Evolutionary conservation across 2,113 vertebrate species (phyloP).

Genomic region (Syngnathoides biaculeatus): DNA sequence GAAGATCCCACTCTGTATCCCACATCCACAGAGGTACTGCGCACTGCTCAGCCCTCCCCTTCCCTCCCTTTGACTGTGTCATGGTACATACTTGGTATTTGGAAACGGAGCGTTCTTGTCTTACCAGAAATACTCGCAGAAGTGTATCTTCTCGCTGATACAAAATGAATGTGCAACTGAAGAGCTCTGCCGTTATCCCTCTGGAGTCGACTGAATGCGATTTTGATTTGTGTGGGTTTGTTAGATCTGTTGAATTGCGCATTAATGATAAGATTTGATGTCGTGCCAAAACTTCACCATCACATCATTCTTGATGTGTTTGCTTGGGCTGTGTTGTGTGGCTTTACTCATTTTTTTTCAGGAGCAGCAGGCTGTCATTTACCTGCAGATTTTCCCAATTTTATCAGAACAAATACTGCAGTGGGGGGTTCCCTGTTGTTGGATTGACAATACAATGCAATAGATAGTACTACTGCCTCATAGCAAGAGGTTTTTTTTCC

Average conservation of each 20-base stretch:
- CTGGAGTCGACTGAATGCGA: background rate
- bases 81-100: constrained; percentile 71
- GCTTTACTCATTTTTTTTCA: too few species aligned
- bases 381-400: too few species aligned
- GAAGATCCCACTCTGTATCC: constrained; percentile 67
- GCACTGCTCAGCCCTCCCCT: constrained; percentile 60
- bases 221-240: background rate
- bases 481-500: too few species aligned
- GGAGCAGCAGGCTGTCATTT: too few species aligned
- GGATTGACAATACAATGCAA: too few species aligned
- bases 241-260: background rate
- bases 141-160: constrained; percentile 7
- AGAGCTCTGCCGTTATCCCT: background rate
- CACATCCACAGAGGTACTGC: constrained; percentile 65
- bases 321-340: too few species aligned
- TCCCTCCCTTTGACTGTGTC: constrained; percentile 54
- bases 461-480: too few species aligned
- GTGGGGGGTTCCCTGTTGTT: too few species aligned
- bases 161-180: background rate
- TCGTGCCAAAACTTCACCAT: too few species aligned
- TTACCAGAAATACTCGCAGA: constrained; percentile 31
- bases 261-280: background rate
- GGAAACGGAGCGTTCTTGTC: constrained; percentile 51
- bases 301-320: too few species aligned
- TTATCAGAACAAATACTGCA: too few species aligned